Conservation (phyloP, 2,113 vertebrate genomes). For the Ptyas mucosa region DNA sequence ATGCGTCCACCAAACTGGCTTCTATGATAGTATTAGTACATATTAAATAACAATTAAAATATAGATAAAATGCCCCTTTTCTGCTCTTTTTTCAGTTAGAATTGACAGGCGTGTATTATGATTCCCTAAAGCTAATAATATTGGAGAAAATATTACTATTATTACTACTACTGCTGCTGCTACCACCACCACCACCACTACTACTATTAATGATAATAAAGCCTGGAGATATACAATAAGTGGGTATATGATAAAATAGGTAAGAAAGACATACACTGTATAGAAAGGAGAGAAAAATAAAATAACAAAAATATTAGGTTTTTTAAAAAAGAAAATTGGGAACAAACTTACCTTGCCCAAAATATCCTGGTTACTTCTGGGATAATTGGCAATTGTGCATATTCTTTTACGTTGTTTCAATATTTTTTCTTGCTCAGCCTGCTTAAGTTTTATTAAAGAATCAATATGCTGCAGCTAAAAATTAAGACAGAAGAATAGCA, state of each 20-base stretch:
- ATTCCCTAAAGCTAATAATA: background rate
- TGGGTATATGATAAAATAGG: background rate
- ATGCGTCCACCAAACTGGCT: background rate
- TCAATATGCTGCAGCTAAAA: conserved; percentile 74
- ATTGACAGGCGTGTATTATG: background rate
- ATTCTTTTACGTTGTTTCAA: conserved; percentile 70
- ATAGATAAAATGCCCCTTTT: background rate
- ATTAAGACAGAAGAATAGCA: conserved; percentile 6
- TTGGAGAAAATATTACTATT: background rate
- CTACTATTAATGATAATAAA: background rate
- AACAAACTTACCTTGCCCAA: conserved; percentile 84
- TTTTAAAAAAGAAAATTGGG: background rate
- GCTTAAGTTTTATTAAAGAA: conserved; percentile 66
- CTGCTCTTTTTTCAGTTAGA: background rate
- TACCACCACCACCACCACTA: no score
- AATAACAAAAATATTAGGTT: background rate
- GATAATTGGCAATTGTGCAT: conserved; percentile 73
- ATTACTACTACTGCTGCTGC: background rate
- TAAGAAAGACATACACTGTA: background rate
- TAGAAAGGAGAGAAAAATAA: background rate
- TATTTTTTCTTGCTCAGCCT: conserved; percentile 62
- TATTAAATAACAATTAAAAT: background rate
- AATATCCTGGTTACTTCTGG: conserved; percentile 75
- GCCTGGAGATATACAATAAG: background rate
- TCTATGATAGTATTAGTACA: background rate